phyloP scores from a whole-genome alignment of 1,140 invertebrate genomes.

The Panulirus ornatus region DNA sequence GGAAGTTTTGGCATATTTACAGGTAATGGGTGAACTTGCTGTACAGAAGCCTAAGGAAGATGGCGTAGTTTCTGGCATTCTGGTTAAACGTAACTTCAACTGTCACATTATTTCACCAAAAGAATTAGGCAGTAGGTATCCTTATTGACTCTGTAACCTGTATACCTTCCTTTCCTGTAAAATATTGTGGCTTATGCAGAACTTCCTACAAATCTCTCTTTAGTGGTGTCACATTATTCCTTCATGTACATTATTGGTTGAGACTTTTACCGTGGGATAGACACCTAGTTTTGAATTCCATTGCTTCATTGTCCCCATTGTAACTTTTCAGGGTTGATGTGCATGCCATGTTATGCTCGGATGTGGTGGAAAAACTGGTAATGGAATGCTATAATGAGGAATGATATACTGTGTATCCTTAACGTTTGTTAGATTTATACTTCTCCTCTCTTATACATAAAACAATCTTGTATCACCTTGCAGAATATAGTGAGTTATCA shows the following conservation, averaged over 20 bases:
- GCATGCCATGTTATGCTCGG: too few relatives aligned
- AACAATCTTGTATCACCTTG: not conserved
- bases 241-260: too few relatives aligned
- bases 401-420: not conserved
- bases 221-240: not conserved
- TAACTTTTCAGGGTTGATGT: too few relatives aligned
- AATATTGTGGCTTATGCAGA: not conserved
- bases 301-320: too few relatives aligned
- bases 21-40: slow-evolving; percentile 93
- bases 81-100: slow-evolving; percentile 98
- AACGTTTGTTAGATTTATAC: slow-evolving; percentile 41
- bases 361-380: too few relatives aligned
- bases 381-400: too few relatives aligned
- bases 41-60: slow-evolving; percentile 88
- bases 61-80: slow-evolving; percentile 91
- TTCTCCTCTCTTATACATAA: slow-evolving; percentile 76
- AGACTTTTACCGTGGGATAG: too few relatives aligned
- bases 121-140: slow-evolving; percentile 86
- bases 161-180: not conserved
- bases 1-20: too few relatives aligned
- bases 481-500: slow-evolving; percentile 94
- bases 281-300: too few relatives aligned
- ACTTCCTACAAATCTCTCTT: not conserved
- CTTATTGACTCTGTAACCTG: too few relatives aligned
- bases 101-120: slow-evolving; percentile 95